Percentiles rank a stretch among this genome's conserved stretches.
These are phyloP conservation scores for Apteryx mantelli DNA, from an alignment of 2,113 vertebrate genomes.

Conservation along the genomic window DNA sequence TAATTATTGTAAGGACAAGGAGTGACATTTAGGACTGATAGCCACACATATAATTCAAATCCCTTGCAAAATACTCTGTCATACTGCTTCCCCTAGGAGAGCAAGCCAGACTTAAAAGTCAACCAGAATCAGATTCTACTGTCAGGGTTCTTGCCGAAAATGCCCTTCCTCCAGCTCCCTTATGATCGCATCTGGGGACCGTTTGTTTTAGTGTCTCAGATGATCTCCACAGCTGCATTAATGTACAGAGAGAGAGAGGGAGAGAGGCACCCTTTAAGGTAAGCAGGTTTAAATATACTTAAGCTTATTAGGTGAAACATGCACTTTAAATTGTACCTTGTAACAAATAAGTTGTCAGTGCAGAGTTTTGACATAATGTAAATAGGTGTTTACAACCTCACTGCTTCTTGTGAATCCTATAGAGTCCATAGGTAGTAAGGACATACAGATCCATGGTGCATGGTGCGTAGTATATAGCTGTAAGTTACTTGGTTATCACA, in stretches of 20 bases:
- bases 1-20: slow-evolving; percentile 14
- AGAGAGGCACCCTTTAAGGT: not conserved
- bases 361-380: not conserved
- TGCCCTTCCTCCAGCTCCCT: not conserved
- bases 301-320: not conserved
- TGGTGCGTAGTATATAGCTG: not conserved
- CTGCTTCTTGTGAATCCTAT: not conserved
- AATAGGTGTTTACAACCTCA: not conserved
- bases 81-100: not conserved
- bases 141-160: slow-evolving; percentile 27
- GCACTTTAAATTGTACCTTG: not conserved
- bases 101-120: not conserved
- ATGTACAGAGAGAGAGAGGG: not conserved
- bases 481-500: not conserved
- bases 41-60: not conserved
- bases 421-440: not conserved
- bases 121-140: slow-evolving; percentile 5
- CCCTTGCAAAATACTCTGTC: not conserved
- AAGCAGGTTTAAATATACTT: not conserved
- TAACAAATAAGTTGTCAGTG: not conserved
- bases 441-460: not conserved
- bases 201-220: not conserved
- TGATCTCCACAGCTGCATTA: not conserved
- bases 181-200: not conserved
- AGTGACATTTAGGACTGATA: not conserved